Evolutionary conservation across 2,113 vertebrate genomes (phyloP).

Genomic region (Circaetus gallicus): DNA sequence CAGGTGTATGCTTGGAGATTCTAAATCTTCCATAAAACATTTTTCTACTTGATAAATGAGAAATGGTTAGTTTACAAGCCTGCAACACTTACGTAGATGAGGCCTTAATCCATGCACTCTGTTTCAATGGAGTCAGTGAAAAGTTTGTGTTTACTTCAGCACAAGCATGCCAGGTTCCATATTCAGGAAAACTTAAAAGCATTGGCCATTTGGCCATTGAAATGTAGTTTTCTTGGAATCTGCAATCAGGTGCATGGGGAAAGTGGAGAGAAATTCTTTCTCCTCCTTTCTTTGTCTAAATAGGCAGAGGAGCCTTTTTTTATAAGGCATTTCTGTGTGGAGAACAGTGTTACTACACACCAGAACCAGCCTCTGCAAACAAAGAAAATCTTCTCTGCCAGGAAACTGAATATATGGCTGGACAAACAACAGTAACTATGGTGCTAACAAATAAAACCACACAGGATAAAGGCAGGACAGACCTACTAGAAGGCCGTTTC

Average conservation of each 20-base stretch:
- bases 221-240: not conserved
- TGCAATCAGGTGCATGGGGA: not conserved
- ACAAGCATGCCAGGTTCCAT: not conserved
- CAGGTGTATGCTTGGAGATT: not conserved
- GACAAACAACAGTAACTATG: not conserved
- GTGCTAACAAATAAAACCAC: not conserved
- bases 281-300: not conserved
- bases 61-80: not conserved
- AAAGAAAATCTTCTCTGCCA: not conserved
- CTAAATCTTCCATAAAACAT: not conserved
- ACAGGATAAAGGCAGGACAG: not conserved
- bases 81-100: rapidly evolving
- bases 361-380: not conserved
- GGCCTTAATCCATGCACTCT: not conserved
- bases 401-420: not conserved
- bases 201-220: not conserved
- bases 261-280: not conserved
- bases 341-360: not conserved
- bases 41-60: not conserved
- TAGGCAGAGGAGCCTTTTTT: not conserved
- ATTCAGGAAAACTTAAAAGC: not conserved
- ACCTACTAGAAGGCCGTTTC: not conserved
- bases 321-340: not conserved
- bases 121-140: not conserved
- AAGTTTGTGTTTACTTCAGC: not conserved